A percentile compares a stretch with the other conserved stretches of the same genome.
Conservation (phyloP, 2,888 invertebrate genomes). For the Acanthococcus lagerstroemiae region DNA sequence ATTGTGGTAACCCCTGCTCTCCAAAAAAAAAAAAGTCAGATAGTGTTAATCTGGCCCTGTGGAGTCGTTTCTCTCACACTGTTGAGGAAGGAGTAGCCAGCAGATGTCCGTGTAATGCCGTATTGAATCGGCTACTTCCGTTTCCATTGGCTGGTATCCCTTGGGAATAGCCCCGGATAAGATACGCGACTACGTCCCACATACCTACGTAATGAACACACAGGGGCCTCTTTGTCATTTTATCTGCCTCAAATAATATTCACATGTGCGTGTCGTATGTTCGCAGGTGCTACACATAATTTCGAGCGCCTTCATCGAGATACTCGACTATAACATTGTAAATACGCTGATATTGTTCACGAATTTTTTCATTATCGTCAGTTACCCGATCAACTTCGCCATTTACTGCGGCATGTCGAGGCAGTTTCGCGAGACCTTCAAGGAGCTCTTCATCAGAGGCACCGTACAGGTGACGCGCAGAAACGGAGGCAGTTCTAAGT, state of each 20-base stretch:
- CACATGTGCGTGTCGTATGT: no score
- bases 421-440: conserved; percentile 88
- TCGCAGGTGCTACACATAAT: conserved; percentile 61
- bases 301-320: conserved; percentile 58
- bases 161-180: no score
- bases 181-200: no score
- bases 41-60: no score
- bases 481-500: conserved; percentile 58
- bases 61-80: no score
- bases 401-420: conserved; percentile 94
- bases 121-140: no score
- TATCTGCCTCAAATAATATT: conserved; percentile 1
- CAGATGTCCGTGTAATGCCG: no score
- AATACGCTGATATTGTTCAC: conserved; percentile 69
- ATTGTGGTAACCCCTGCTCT: no score
- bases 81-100: no score
- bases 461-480: conserved; percentile 51
- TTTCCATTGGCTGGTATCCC: no score
- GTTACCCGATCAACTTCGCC: conserved; percentile 88
- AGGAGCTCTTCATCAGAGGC: conserved; percentile 61
- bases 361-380: conserved; percentile 82
- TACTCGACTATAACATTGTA: conserved; percentile 65
- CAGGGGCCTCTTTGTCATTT: no score
- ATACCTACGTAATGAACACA: background rate
- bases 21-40: no score